These are phyloP conservation scores for Petrosia ficiformis DNA, from an alignment of 37 sponge, comb jelly and placozoan species.

Conservation along the genomic window DNA sequence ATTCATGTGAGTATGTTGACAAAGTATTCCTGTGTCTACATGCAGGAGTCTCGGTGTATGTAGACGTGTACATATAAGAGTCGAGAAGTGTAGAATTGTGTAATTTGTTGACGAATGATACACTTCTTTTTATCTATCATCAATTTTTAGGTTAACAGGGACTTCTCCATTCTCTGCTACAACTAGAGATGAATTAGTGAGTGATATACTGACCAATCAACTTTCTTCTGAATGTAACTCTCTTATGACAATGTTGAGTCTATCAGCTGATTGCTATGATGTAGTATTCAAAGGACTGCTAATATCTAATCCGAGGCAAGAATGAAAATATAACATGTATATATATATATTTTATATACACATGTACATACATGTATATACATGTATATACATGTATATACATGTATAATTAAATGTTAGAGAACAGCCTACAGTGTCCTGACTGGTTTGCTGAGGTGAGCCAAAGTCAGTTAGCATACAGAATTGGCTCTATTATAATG, in stretches of 20 bases:
- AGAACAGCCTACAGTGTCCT: too few species aligned
- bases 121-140: too few species aligned
- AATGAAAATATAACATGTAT: too few species aligned
- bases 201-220: constrained; percentile 18
- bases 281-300: constrained; percentile 20
- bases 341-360: too few species aligned
- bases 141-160: constrained; percentile 50
- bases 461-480: too few species aligned
- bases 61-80: too few species aligned
- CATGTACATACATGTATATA: background rate
- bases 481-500: too few species aligned
- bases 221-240: background rate
- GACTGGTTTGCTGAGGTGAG: too few species aligned
- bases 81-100: too few species aligned
- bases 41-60: background rate
- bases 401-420: background rate
- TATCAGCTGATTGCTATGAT: constrained; percentile 42
- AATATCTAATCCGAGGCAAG: constrained; percentile 16
- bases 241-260: constrained; percentile 1
- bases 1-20: constrained; percentile 36
- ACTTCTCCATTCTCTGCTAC: constrained; percentile 52
- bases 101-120: background rate
- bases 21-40: background rate
- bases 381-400: background rate
- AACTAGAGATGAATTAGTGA: constrained; percentile 35